Evolutionary conservation across 2,797 vertebrate genomes (phyloP).

Genomic region (Rhinatrema bivittatum): DNA sequence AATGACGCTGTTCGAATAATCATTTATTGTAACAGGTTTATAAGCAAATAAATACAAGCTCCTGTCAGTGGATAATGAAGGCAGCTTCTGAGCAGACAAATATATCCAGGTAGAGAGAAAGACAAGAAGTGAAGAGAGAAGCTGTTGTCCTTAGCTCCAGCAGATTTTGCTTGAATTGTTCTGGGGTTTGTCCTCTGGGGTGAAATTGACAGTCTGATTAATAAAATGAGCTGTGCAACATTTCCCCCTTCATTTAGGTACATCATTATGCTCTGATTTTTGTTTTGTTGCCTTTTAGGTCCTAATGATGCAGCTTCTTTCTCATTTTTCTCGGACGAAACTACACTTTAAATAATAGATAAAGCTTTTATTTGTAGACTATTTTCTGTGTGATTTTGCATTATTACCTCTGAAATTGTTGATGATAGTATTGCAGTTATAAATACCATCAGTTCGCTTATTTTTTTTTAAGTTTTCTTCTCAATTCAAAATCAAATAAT

Average conservation of each 20-base stretch:
- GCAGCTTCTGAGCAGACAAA: slow-evolving; percentile 95
- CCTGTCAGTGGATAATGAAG: slow-evolving; percentile 98
- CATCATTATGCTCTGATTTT: slow-evolving; percentile 99
- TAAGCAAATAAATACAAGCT: slow-evolving; percentile 99
- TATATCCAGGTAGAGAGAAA: slow-evolving; percentile 94
- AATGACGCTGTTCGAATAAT: slow-evolving; percentile 98
- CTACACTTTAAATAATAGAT: slow-evolving; percentile 52
- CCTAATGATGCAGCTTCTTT: slow-evolving; percentile 62
- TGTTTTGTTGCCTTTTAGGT: slow-evolving; percentile 86
- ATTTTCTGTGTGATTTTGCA: slow-evolving; percentile 26
- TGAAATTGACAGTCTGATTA: slow-evolving; percentile 99
- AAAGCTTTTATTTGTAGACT: slow-evolving; percentile 42
- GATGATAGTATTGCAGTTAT: no score
- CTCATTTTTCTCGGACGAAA: slow-evolving; percentile 59
- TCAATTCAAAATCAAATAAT: no score
- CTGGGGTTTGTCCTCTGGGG: slow-evolving; percentile 98
- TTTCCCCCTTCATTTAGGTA: slow-evolving; percentile 99
- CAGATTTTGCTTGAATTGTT: slow-evolving; percentile 83
- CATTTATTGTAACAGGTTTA: slow-evolving; percentile 99
- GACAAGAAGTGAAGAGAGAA: slow-evolving; percentile 81
- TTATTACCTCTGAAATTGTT: slow-evolving; percentile 25
- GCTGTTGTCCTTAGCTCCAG: slow-evolving; percentile 81
- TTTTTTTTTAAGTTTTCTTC: no score
- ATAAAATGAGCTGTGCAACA: slow-evolving; percentile 96
- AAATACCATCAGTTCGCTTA: no score